These are phyloP conservation scores for Cynocephalus volans DNA, from an alignment of 2,113 vertebrate species.

Conservation along the genomic window DNA sequence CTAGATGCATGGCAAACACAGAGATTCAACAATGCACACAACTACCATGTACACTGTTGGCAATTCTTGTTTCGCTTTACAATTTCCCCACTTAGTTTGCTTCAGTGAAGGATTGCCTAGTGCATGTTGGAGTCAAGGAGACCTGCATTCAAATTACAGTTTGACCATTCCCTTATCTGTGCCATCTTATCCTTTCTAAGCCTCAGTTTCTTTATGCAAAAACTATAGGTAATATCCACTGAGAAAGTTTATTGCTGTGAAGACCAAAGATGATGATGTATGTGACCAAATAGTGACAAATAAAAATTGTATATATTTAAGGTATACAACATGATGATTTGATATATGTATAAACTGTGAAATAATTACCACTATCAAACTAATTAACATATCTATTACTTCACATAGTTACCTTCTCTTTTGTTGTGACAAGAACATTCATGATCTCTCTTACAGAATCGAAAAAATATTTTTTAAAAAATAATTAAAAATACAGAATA, in stretches of 20 bases:
- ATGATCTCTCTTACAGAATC: not conserved
- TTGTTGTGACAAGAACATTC: not conserved
- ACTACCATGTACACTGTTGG: not conserved
- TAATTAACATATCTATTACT: not conserved
- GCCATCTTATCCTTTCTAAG: not conserved
- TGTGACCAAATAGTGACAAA: not conserved
- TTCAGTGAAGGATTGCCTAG: not conserved
- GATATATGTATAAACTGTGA: not conserved
- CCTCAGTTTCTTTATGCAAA: not conserved
- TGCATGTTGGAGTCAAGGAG: not conserved
- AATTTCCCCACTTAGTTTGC: not conserved
- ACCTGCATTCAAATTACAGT: not conserved
- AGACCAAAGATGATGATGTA: not conserved
- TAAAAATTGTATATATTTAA: not conserved
- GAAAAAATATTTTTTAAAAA: not conserved
- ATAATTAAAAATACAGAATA: not conserved
- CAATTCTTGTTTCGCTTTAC: not conserved
- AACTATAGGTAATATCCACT: not conserved
- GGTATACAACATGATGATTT: not conserved
- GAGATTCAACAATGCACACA: not conserved
- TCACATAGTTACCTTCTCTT: not conserved
- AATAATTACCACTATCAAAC: not conserved
- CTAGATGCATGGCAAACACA: not conserved
- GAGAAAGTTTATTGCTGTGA: not conserved
- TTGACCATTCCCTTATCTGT: not conserved